Conservation (phyloP, 2,113 vertebrate species). For the Gavialis gangeticus region DNA sequence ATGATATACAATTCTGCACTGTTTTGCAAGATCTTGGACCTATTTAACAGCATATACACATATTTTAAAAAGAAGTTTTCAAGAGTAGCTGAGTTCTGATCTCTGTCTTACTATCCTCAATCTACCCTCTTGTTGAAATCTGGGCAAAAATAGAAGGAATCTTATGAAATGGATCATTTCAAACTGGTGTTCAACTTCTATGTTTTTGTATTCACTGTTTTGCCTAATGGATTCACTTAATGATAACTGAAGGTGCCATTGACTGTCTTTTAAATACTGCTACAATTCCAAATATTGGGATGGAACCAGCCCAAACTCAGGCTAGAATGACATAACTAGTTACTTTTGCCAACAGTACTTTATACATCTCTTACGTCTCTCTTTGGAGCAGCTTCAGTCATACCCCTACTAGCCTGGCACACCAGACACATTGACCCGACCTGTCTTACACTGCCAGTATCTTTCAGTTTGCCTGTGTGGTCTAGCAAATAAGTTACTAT, state of each 20-base stretch:
- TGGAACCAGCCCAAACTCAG: not conserved
- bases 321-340: not conserved
- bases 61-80: not conserved
- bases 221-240: not conserved
- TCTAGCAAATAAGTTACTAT: not conserved
- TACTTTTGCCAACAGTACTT: not conserved
- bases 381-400: not conserved
- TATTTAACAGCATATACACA: not conserved
- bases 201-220: not conserved
- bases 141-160: accelerated
- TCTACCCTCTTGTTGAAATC: not conserved
- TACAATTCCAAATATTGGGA: not conserved
- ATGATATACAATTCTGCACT: not conserved
- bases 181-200: not conserved
- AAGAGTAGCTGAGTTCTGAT: not conserved
- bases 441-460: not conserved
- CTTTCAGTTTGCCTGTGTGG: not conserved
- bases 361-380: not conserved
- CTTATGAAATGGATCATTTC: not conserved
- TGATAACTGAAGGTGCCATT: not conserved
- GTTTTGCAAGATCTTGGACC: not conserved
- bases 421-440: accelerated
- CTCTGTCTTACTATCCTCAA: not conserved
- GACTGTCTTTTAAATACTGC: not conserved
- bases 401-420: accelerated